Evolutionary conservation across 2,888 invertebrate genomes (phyloP), one percentile per base, ranked within the genome.

Genomic region (Silvanus unidentatus): DNA sequence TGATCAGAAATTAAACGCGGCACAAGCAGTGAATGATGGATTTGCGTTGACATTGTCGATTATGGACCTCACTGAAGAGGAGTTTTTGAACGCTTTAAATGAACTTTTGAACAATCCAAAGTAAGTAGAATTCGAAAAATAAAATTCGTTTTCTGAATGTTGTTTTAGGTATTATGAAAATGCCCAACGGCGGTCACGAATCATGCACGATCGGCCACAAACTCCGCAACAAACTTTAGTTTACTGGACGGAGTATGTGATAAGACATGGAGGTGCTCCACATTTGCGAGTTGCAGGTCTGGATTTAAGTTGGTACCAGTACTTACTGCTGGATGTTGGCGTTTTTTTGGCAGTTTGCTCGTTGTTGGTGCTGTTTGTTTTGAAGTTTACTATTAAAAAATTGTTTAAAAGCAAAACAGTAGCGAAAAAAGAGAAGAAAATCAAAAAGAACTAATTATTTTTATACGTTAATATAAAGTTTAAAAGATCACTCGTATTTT

Each of bases 1-100:
- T 0, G 77, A 78, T 59, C 77, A 78, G 55, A 66, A 70, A 42
- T 49, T 72, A 11, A 78, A 78, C 48, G 73, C 76, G 62, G 68
- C 60, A 1, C 66, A 67, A 9, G 73, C 74, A 2, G 70, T 65
- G 41, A 48, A 56, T 2, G 57, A 62, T 37, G 77, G 76, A 2
- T 72, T 66, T 54, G 76, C 70, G 0, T 49, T 69, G 2, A 59
- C 51, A 1, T 54, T 77, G 1, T 59, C 66, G 32, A 69, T 65
- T 4, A 32, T 5, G 11, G 55, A 62, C 1, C 37, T 76, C 2
- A 70, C 62, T 0, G 60, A 68, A 36, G 58, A 64, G 2, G 59
- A 45, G 4, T 53, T 76, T 0, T 49, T 42, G 39, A 45, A 16
- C 2, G 59, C 52, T 28, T 49, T 71, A 12, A 47, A 60, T 1